Percentiles rank a stretch among this genome's conserved stretches.
Conservation (phyloP, 2,797 vertebrate genomes). For the Prunella strophiata region DNA sequence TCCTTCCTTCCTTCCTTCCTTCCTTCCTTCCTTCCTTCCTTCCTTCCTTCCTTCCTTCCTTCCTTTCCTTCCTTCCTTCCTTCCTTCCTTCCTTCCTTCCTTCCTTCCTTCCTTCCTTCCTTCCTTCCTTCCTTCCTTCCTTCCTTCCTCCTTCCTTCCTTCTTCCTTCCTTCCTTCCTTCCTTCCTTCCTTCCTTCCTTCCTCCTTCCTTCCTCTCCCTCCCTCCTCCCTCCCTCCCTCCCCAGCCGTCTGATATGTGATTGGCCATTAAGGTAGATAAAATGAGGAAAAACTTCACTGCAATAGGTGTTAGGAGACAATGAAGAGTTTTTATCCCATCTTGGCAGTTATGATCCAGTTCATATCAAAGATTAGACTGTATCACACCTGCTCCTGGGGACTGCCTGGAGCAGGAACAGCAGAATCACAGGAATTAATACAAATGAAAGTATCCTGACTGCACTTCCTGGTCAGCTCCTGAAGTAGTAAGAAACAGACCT, state of each 20-base stretch:
- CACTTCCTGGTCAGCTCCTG: background rate
- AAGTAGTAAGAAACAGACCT: background rate
- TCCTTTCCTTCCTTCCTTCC: background rate
- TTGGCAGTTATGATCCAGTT: background rate
- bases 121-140: too few species aligned
- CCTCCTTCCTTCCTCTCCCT: background rate
- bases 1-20: background rate
- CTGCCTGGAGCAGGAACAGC: background rate
- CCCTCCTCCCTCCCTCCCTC: rapidly evolving
- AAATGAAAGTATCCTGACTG: background rate
- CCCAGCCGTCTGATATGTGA: background rate
- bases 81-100: background rate
- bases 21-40: background rate
- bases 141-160: background rate
- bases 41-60: background rate
- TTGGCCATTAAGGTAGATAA: background rate
- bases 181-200: background rate
- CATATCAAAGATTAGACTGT: background rate
- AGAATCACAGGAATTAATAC: background rate
- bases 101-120: too few species aligned
- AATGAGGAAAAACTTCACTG: background rate
- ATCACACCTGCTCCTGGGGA: background rate
- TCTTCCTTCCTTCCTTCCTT: background rate
- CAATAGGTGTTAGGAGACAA: background rate
- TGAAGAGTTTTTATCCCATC: background rate